A percentile compares a stretch with the other conserved stretches of the same genome.
phyloP scores from a whole-genome alignment of 2,113 vertebrate species.

The Trogon melanurus region DNA sequence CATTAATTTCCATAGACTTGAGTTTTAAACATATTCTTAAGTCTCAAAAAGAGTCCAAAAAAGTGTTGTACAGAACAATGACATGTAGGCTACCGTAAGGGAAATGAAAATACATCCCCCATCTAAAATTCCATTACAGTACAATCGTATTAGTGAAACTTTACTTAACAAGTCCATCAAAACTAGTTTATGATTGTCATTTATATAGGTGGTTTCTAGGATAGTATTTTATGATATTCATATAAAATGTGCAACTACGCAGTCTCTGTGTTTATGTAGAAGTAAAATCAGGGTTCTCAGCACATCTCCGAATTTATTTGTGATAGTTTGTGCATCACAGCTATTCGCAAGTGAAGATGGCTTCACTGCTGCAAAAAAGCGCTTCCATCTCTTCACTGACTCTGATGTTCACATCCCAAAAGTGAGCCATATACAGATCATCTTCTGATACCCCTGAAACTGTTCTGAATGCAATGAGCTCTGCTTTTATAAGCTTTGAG shows the following conservation, averaged over 20 bases:
- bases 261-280: neutral
- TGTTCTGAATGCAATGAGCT: neutral
- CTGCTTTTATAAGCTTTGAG: neutral
- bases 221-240: neutral
- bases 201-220: neutral
- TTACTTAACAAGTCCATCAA: neutral
- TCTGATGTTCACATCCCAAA: neutral
- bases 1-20: neutral
- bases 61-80: neutral
- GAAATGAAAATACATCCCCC: neutral
- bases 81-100: neutral
- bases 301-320: neutral
- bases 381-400: neutral
- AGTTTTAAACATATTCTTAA: neutral
- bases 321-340: neutral
- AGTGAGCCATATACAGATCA: neutral
- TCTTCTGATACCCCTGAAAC: neutral
- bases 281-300: neutral
- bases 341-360: neutral
- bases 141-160: neutral
- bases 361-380: neutral
- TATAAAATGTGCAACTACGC: neutral
- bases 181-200: neutral
- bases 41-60: neutral
- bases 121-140: neutral